phyloP scores from a whole-genome alignment of 2,888 invertebrate species.

The Drosophila barbarae region DNA sequence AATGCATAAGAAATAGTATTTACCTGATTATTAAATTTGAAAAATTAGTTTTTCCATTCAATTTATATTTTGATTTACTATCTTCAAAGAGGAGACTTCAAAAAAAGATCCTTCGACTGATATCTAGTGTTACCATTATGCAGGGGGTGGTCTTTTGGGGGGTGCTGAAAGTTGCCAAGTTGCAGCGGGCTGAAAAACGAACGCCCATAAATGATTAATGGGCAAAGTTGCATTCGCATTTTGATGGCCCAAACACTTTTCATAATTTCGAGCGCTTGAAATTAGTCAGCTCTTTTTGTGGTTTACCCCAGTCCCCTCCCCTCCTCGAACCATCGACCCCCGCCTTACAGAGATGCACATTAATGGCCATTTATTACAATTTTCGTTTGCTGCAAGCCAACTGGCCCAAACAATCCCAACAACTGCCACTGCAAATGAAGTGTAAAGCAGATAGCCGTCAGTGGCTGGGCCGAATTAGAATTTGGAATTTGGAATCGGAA shows the following conservation, averaged over 20 bases:
- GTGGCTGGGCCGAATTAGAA: conserved; percentile 14
- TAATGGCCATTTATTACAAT: conserved; percentile 61
- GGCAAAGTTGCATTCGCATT: conserved; percentile 54
- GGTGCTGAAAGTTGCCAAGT: conserved; percentile 39
- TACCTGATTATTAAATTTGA: too few species aligned
- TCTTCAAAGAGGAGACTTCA: neutral
- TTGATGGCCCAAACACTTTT: conserved; percentile 60
- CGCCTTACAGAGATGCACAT: conserved; percentile 44
- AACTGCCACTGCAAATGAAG: conserved; percentile 66
- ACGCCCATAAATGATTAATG: conserved; percentile 75
- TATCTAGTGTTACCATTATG: conserved; percentile 43
- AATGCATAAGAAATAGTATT: too few species aligned
- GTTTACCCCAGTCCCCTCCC: neutral
- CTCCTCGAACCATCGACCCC: neutral
- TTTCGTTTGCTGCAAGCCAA: conserved; percentile 46
- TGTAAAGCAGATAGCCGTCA: conserved; percentile 59
- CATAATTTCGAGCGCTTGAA: conserved; percentile 52
- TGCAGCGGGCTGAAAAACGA: conserved; percentile 40
- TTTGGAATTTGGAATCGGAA: conserved; percentile 7
- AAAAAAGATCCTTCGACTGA: neutral
- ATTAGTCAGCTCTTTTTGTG: conserved; percentile 57
- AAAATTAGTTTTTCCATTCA: too few species aligned
- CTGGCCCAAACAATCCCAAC: conserved; percentile 39
- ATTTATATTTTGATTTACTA: neutral
- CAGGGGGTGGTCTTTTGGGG: conserved; percentile 10